Conservation (phyloP, 1,140 invertebrate genomes). For the Drosophila yakuba region DNA sequence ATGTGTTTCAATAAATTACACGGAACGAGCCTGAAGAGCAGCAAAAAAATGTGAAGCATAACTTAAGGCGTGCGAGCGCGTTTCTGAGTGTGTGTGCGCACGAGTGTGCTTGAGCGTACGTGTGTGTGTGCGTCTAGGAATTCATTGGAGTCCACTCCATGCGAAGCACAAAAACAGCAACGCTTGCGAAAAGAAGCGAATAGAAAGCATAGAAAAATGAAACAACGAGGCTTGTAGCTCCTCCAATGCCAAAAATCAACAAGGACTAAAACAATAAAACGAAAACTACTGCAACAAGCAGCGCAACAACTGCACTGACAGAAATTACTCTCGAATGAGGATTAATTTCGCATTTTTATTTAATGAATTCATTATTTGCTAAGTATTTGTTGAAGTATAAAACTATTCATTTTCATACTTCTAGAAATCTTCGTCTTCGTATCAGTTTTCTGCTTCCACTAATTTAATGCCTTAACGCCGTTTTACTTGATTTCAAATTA, state of each 20-base stretch:
- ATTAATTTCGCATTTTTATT: not conserved
- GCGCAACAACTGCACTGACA: conserved; percentile 5
- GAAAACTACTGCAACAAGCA: conserved; percentile 4
- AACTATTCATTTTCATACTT: too few species aligned
- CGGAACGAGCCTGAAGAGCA: conserved; percentile 33
- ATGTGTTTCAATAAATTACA: conserved; percentile 82
- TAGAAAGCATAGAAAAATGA: conserved; percentile 29
- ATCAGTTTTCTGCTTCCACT: too few species aligned
- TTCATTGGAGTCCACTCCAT: conserved; percentile 56
- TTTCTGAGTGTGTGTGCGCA: conserved; percentile 7
- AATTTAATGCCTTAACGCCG: too few species aligned
- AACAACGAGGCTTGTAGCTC: conserved; percentile 30
- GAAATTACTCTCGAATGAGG: not conserved
- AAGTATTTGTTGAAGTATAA: too few species aligned
- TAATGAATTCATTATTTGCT: too few species aligned
- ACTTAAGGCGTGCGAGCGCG: conserved; percentile 51
- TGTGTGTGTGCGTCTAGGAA: conserved; percentile 53
- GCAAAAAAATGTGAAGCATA: conserved; percentile 60
- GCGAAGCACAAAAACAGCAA: conserved; percentile 55
- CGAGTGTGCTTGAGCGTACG: conserved; percentile 12
- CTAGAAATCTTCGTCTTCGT: too few species aligned
- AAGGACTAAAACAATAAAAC: conserved; percentile 4
- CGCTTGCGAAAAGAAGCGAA: conserved; percentile 45
- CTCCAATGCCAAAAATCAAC: conserved; percentile 48
- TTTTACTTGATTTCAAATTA: too few species aligned